Evolutionary conservation across 2,888 invertebrate species (phyloP).

Genomic region (Tromatobia lineatoria): DNA sequence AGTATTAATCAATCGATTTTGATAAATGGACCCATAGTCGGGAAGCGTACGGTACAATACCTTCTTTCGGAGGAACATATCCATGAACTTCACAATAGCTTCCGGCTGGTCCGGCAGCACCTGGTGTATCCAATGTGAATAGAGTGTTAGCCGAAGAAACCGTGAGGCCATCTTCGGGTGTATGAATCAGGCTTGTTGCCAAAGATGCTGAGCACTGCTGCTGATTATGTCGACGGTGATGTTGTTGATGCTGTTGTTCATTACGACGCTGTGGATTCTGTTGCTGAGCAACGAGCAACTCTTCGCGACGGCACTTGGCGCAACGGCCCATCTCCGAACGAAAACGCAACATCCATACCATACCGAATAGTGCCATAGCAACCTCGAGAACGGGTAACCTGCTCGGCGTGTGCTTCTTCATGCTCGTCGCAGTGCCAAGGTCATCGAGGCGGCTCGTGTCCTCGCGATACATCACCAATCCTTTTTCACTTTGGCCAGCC

Average conservation of each 20-base stretch:
- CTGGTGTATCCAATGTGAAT: constrained; percentile 86
- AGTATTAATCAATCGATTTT: neutral
- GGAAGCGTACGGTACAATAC: constrained; percentile 78
- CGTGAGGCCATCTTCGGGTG: constrained; percentile 80
- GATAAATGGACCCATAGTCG: neutral
- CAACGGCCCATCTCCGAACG: constrained; percentile 93
- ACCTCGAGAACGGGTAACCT: constrained; percentile 82
- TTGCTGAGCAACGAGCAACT: constrained; percentile 81
- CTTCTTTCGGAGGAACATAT: constrained; percentile 87
- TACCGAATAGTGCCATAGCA: constrained; percentile 94
- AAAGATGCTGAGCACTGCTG: constrained; percentile 76
- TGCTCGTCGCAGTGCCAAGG: constrained; percentile 81
- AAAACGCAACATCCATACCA: constrained; percentile 94
- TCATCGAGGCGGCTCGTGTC: constrained; percentile 83
- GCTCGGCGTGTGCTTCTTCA: constrained; percentile 84
- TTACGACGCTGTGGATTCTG: constrained; percentile 78
- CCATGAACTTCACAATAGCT: constrained; percentile 88
- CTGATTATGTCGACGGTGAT: constrained; percentile 78
- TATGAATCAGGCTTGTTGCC: constrained; percentile 75
- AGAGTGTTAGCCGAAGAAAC: constrained; percentile 85
- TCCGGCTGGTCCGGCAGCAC: constrained; percentile 84
- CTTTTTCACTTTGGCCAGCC: constrained; percentile 61
- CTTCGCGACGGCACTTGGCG: constrained; percentile 89
- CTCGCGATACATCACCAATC: constrained; percentile 81
- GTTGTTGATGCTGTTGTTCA: constrained; percentile 78